Evolutionary conservation across 1,140 invertebrate genomes (phyloP), one percentile per base, ranked within the genome.

Genomic region (Papilio dardanus): DNA sequence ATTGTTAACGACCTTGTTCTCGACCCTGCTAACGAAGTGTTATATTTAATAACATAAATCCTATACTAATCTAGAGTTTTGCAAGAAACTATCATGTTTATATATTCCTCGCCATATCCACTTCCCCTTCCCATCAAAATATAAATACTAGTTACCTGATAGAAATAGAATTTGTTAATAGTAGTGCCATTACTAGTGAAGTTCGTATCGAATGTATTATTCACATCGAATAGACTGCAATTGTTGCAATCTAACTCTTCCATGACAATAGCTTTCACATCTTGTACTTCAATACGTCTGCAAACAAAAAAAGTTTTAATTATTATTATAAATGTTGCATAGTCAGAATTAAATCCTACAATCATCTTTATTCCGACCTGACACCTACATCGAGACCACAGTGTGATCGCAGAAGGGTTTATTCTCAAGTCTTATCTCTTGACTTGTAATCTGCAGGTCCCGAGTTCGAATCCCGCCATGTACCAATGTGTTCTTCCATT

Each of bases 81-180:
- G n/a, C n/a, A n/a, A n/a, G n/a, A n/a, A n/a, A n/a, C n/a, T n/a
- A n/a, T n/a, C n/a, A n/a, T n/a, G n/a, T n/a, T n/a, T n/a, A n/a
- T n/a, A n/a, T n/a, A n/a, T n/a, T n/a, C n/a, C n/a, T n/a, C n/a
- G n/a, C n/a, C n/a, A n/a, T n/a, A n/a, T n/a, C n/a, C n/a, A n/a
- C n/a, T n/a, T n/a, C n/a, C n/a, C n/a, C n/a, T n/a, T n/a, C n/a
- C n/a, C n/a, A n/a, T n/a, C n/a, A n/a, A n/a, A n/a, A n/a, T n/a
- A n/a, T n/a, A n/a, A n/a, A n/a, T n/a, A n/a, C n/a, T n/a, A n/a
- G n/a, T 76, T 81, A 91, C 89, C 88, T 89, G 88, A 76, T 92
- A 92, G 67, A 92, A 92, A 77, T 89, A 92, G 33, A 92, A 92
- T 71, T 90, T 90, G 71, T 92, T 86, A 71, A 92, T 90, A 19